Base-by-base conservation (phyloP, 2,113 vertebrate species). In the Elephantulus edwardii region DNA sequence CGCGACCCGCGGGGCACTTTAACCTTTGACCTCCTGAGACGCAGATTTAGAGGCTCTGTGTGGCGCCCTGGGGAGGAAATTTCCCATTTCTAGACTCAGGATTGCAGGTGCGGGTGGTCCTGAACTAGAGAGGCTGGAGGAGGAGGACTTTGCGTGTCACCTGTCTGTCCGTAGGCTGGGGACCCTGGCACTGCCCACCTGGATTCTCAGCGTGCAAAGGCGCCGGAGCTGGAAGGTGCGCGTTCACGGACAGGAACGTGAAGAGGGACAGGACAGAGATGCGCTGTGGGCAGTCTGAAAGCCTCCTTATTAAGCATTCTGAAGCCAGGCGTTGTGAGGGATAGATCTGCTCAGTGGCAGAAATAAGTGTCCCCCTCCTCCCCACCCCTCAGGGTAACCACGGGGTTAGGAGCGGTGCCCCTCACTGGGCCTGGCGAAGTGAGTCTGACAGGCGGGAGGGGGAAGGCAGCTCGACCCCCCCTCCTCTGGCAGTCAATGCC, bases 11-110 rank as follows among this genome's bases (percentile, higher is more conserved):
- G 10, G 26, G 4, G 33, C 79, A 9, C 10, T 50, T 56, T 46
- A 76, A 1, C 8, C 84, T 85, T 93, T 94, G 24, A 96, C 95
- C 93, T 70, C 40, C 85, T 24, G 66, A 42, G 80, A n/a, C 68
- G n/a, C 72, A 1, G 86, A 38, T 50, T 60, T 1, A 28, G 40
- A 72, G 84, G 76, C 76, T 50, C 52, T 1, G 71, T 0, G 48
- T 70, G 19, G 68, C 35, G 33, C 35, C 20, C 1, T 35, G 52
- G 11, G 42, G 54, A 85, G 81, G n/a, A 19, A 30, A 5, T 3
- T 28, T 11, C 64, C 30, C 28, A 42, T 58, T n/a, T 52, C 40
- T 52, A 20, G 44, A 11, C 50, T 46, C 28, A 62, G 38, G 35
- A 50, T 16, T 38, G 46, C 30, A 2, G 9, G 24, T 4, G 1